These are phyloP conservation scores for Calephelis virginiensis DNA, from an alignment of 1,140 invertebrate species.

Conservation along the genomic window DNA sequence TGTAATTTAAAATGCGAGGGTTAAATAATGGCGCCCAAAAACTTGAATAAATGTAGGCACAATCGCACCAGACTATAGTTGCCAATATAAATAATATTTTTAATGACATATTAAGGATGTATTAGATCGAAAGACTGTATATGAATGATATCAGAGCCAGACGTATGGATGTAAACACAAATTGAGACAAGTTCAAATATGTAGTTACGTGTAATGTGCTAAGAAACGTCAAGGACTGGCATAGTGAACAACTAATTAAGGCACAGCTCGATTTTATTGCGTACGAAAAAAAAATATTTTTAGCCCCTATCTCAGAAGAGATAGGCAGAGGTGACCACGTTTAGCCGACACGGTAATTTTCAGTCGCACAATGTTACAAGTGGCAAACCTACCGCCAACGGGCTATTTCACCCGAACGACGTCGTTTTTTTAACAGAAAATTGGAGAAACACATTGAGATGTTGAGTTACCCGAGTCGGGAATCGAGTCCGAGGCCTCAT, in stretches of 20 bases:
- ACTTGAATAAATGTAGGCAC: conserved; percentile 53
- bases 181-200: conserved; percentile 23
- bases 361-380: too few species aligned
- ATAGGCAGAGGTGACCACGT: too few species aligned
- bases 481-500: too few species aligned
- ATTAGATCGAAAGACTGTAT: conserved; percentile 21
- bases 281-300: not conserved
- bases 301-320: not conserved
- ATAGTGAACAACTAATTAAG: conserved; percentile 19
- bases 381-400: too few species aligned
- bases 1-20: conserved; percentile 58
- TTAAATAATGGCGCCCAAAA: conserved; percentile 69
- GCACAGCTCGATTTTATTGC: not conserved
- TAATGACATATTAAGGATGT: conserved; percentile 33
- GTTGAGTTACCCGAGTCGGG: too few species aligned
- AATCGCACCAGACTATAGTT: conserved; percentile 42
- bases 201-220: conserved; percentile 27
- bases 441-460: too few species aligned
- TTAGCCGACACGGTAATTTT: too few species aligned
- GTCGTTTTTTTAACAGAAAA: too few species aligned
- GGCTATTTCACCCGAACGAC: too few species aligned
- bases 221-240: conserved; percentile 29
- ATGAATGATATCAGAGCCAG: conserved; percentile 34
- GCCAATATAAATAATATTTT: conserved; percentile 39
- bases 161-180: conserved; percentile 27